Base-by-base conservation (phyloP, 1,140 invertebrate genomes). In the Drosophila nannoptera region DNA sequence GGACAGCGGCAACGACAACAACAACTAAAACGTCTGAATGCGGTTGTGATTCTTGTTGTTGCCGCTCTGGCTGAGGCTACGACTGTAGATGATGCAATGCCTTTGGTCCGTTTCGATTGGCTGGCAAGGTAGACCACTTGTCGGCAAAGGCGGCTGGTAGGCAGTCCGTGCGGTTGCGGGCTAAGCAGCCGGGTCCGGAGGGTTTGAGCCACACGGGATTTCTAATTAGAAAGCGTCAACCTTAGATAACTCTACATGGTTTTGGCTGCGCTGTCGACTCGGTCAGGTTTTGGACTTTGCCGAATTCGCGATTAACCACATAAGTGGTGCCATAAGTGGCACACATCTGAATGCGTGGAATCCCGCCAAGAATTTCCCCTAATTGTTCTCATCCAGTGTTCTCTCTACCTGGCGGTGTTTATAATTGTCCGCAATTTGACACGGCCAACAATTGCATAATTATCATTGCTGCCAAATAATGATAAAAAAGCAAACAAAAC, bases 41-140 rank as follows among this genome's bases (percentile, higher is more conserved):
- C 62, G 70, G 67, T 63, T 72, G 65, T 58, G 70, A 66, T 82
- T 83, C 63, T 84, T 78, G 66, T 76, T 58, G 75, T 63, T 63
- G 67, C 38, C 14, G 32, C 42, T 77, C 61, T 72, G 50, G 73
- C 55, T 61, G 69, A 31, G 55, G 50, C 35, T 53, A 33, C 32
- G 55, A 40, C 16, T 46, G 54, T 22, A 56, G 74, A 69, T 83
- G 76, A 76, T 69, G 81, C 77, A 86, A 86, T 69, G 12, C 46
- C 52, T 62, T 16, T 45, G 22, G 38, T 58, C 48, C 7, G 33
- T 52, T 42, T 63, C 33, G 70, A 77, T 59, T 67, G 53, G 78
- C 29, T 35, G 50, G 59, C 74, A 84, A 84, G 80, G 80, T 77
- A 84, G 80, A 86, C 80, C 81, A 86, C 81, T 84, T 86, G 81